phyloP scores from a whole-genome alignment of 2,797 vertebrate species.

The Coendou prehensilis region DNA sequence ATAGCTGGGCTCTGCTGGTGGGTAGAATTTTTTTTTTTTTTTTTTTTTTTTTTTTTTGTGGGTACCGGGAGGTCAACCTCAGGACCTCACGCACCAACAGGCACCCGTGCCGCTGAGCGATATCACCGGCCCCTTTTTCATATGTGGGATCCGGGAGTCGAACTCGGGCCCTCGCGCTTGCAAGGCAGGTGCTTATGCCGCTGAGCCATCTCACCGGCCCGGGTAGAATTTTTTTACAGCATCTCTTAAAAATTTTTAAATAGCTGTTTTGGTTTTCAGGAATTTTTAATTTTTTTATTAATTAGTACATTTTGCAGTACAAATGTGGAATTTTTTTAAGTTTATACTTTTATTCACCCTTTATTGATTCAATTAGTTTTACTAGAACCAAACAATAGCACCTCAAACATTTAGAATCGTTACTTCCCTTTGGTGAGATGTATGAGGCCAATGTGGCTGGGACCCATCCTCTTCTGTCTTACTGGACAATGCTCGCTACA shows the following conservation, averaged over 20 bases:
- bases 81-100: no score
- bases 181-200: no score
- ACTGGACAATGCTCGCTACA: rapidly evolving
- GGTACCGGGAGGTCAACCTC: no score
- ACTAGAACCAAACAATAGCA: background rate
- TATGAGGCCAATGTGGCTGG: rapidly evolving
- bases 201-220: no score
- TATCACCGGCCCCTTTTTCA: no score
- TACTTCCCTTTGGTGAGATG: background rate
- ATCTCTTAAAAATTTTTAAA: background rate
- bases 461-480: background rate
- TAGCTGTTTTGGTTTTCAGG: background rate
- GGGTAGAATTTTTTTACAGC: background rate
- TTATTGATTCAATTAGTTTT: background rate
- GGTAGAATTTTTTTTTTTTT: background rate
- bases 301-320: background rate
- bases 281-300: background rate
- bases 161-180: no score
- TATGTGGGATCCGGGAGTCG: no score
- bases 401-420: background rate
- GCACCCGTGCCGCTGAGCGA: no score
- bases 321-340: background rate
- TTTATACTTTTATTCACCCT: background rate
- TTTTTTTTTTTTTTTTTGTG: no score
- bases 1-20: background rate